Evolutionary conservation across 2,888 invertebrate species (phyloP).

Genomic region (Scotopteryx bipunctaria): DNA sequence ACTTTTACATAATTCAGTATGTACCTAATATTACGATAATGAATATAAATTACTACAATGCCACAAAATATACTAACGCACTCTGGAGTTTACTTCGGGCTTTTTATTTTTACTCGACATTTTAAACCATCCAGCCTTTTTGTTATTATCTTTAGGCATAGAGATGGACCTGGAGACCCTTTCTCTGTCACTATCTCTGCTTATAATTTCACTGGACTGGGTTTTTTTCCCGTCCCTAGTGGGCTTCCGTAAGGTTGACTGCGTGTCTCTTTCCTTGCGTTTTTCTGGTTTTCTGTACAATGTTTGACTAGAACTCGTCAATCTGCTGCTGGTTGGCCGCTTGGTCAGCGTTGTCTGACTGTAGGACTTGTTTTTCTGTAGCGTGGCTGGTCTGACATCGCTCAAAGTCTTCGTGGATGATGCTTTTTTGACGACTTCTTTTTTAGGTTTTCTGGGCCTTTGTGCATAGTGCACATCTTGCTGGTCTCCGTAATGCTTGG

Average conservation of each 20-base stretch:
- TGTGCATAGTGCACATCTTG: conserved; percentile 92
- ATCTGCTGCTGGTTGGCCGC: conserved; percentile 60
- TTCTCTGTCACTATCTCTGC: conserved; percentile 77
- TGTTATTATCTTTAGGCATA: conserved; percentile 88
- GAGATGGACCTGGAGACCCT: conserved; percentile 86
- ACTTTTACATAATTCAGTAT: no score
- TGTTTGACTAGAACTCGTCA: conserved; percentile 70
- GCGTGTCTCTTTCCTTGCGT: conserved; percentile 53
- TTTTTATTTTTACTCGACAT: conserved; percentile 79
- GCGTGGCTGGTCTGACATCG: conserved; percentile 58
- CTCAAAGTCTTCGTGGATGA: conserved; percentile 68
- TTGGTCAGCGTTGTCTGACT: conserved; percentile 71
- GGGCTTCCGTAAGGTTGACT: conserved; percentile 71
- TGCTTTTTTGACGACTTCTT: conserved; percentile 69
- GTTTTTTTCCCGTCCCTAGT: conserved; percentile 74
- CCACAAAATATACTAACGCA: no score
- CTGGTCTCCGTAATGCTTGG: conserved; percentile 87
- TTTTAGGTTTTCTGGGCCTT: conserved; percentile 70
- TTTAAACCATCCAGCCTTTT: conserved; percentile 89
- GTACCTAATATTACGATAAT: no score
- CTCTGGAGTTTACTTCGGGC: conserved; percentile 68
- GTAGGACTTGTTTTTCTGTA: conserved; percentile 78
- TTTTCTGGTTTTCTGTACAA: conserved; percentile 75
- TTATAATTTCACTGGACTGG: conserved; percentile 86
- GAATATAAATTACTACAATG: conserved; percentile 39